Evolutionary conservation across 2,888 invertebrate species (phyloP), one percentile per base, ranked within the genome.

Genomic region (Apotomis capreana): DNA sequence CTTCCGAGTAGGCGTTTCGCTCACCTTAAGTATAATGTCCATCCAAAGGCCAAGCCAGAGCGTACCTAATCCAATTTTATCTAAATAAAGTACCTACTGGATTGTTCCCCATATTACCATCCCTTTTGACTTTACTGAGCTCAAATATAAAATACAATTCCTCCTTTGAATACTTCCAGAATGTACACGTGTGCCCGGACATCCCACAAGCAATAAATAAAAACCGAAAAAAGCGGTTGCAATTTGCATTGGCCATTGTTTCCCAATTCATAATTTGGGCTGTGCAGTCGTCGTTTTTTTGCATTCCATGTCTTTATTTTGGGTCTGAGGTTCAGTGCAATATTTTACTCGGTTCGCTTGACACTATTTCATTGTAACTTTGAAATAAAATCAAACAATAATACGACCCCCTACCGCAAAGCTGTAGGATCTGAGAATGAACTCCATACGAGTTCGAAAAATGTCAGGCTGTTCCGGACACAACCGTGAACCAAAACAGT

Each of bases 181-280:
- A 65, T 40, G 51, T 13, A 36, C 36, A 57, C 60, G 46, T 60
- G 49, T 10, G 61, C 55, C 67, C 58, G 63, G 63, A 72, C 59
- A 59, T 49, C 49, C 64, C 60, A 55, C 44, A 58, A 59, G 58
- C 65, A 82, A 88, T 88, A 87, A 87, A 89, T 86, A 87, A 88
- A 87, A 13, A 55, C 8, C 44, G 55, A 83, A 77, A 81, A 78
- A 81, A 78, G 82, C 83, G 79, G 81, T 79, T 84, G 82, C 85
- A 88, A 91, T 91, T 91, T 91, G 90, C 92, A 89, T 91, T 82
- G 81, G 36, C 90, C 91, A 92, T 92, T 92, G 92, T 92, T 91
- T 86, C 83, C 80, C 81, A 78, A 87, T 87, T 81, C 86, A 87
- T 87, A 89, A 90, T 89, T 90, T 86, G 84, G 82, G 79, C 81